Base-by-base conservation (phyloP, 2,113 vertebrate species). In the Pseudorectes ferrugineus region DNA sequence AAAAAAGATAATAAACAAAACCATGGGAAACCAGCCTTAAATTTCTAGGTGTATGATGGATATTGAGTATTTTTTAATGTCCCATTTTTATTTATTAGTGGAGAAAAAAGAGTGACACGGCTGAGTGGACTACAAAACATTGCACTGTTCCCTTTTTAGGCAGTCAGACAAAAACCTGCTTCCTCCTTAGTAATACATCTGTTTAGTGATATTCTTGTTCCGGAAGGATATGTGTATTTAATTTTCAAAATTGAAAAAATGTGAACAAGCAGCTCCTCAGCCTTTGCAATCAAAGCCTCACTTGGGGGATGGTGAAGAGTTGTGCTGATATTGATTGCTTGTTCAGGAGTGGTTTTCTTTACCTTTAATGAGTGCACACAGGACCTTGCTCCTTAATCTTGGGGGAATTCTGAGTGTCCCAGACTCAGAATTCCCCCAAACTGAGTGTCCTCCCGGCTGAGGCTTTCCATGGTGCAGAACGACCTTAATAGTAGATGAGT, bases 261-360 rank as follows among this genome's bases (percentile, higher is more conserved):
- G 4, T 58, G 29, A 66, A 12, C 5, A 43, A n/a, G 57, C 9
- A 72, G 14, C 48, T 91, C 24, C 14, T 42, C 21, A 42, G 15
- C 20, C 29, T 79, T 74, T 74, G 18, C 29, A 29, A 10, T 55
- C 10, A 86, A 74, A 59, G 12, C 12, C 9, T 78, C 15, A 5
- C 45, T 24, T 73, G 5, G 5, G 14, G 2, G 12, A 25, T 2
- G 2, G 6, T 4, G 5, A 38, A 10, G 35, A 23, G 11, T 33
- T 46, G 36, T 38, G 24, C 3, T 57, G 6, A 10, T 36, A 11
- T 28, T 68, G 16, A 3, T 40, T 78, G 11, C 3, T 57, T 73
- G 35, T 15, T 82, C 33, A 46, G 40, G 8, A 28, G 4, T 68
- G 23, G 5, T 2, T 4, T 36, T 52, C 65, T 75, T 94, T 49